These are phyloP conservation scores for Spicauda simplicius DNA, from an alignment of 2,888 invertebrate genomes.

Conservation along the genomic window DNA sequence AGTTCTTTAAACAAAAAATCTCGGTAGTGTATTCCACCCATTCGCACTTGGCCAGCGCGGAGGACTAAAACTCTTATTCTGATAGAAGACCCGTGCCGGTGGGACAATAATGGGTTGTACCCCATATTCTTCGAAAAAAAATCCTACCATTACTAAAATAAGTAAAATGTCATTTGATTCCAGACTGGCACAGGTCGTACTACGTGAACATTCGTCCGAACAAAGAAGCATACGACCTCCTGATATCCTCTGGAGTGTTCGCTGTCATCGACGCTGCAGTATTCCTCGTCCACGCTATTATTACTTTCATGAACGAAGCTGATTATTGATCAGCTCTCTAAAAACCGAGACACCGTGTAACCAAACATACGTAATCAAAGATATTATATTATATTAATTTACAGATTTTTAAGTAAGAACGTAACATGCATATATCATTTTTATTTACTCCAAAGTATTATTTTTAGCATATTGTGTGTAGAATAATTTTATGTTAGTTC, in stretches of 20 bases:
- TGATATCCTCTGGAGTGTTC: conserved; percentile 87
- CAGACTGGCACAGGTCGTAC: conserved; percentile 81
- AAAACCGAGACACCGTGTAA: conserved; percentile 26
- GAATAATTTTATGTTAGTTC: conserved; percentile 28
- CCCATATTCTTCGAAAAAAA: too few relatives aligned
- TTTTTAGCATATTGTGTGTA: conserved; percentile 25
- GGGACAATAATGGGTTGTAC: too few relatives aligned
- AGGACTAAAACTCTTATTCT: too few relatives aligned
- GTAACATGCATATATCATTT: conserved; percentile 44
- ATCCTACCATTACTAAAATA: too few relatives aligned
- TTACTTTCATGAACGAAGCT: conserved; percentile 84
- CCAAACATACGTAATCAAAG: conserved; percentile 9
- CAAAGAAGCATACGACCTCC: conserved; percentile 88
- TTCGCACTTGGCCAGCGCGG: too few relatives aligned
- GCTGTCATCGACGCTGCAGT: conserved; percentile 85
- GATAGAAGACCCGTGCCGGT: too few relatives aligned
- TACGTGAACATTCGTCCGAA: conserved; percentile 85
- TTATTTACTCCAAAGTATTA: conserved; percentile 51
- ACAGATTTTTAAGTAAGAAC: conserved; percentile 13
- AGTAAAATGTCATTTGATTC: conserved; percentile 43
- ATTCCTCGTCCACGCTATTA: conserved; percentile 86
- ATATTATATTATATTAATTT: background rate
- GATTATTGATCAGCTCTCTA: conserved; percentile 65
- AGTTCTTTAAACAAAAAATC: too few relatives aligned
- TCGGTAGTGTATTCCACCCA: too few relatives aligned